These are phyloP conservation scores for Acanthornis magna DNA, from an alignment of 2,797 vertebrate genomes.

Conservation along the genomic window DNA sequence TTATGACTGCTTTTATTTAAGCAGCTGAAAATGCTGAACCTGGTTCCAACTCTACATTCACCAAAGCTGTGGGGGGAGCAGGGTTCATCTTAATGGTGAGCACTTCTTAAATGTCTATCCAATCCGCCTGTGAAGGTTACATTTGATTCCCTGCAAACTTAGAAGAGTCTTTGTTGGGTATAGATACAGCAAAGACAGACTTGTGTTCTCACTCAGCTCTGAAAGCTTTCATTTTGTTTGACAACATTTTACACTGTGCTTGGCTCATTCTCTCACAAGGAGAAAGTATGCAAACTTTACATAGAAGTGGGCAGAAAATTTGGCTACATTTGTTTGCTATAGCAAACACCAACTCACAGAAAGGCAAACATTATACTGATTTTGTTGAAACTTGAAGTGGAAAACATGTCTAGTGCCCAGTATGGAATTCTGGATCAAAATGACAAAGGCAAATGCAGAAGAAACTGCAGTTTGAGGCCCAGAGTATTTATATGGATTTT, in stretches of 20 bases:
- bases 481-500: not conserved
- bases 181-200: not conserved
- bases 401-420: not conserved
- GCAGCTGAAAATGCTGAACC: not conserved
- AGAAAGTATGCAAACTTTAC: constrained; percentile 4
- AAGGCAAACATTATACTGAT: not conserved
- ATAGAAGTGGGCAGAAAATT: constrained; percentile 15
- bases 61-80: not conserved
- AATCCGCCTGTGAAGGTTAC: not conserved
- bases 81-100: not conserved
- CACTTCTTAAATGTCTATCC: not conserved
- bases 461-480: not conserved
- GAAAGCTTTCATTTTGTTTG: not conserved
- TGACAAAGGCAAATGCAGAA: not conserved
- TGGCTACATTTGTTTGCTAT: not conserved
- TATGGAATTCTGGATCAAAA: not conserved
- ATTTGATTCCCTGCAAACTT: not conserved
- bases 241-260: not conserved
- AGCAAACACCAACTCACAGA: not conserved
- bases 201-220: constrained; percentile 7
- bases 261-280: not conserved
- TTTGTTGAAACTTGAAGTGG: not conserved
- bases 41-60: not conserved
- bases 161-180: not conserved
- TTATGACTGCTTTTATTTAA: not conserved